phyloP scores from a whole-genome alignment of 2,113 vertebrate species.

The Climacteris rufus region DNA sequence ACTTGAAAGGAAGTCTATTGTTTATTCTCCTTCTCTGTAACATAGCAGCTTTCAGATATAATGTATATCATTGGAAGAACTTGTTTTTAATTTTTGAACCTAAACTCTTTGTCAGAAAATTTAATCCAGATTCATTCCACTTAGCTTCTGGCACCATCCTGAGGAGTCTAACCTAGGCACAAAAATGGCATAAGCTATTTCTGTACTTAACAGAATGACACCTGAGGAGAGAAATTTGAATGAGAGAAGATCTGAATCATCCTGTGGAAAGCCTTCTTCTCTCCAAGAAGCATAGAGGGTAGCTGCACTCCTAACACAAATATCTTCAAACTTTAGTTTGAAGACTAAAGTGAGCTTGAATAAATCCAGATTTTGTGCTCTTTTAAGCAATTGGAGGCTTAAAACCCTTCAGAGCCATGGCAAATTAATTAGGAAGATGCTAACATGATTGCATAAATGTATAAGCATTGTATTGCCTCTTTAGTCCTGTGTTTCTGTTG shows the following conservation, averaged over 20 bases:
- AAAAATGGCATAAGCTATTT: background rate
- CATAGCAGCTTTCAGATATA: background rate
- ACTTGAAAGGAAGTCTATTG: background rate
- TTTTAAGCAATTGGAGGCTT: background rate
- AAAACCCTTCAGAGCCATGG: background rate
- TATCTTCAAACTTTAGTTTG: background rate
- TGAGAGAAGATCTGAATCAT: background rate
- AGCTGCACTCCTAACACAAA: background rate
- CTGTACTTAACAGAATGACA: background rate
- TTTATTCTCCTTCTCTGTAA: background rate
- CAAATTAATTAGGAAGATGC: background rate
- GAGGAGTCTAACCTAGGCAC: background rate
- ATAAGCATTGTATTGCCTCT: background rate
- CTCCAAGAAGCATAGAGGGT: background rate
- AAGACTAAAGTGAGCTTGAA: background rate
- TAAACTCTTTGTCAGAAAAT: background rate
- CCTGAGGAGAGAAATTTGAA: slow-evolving; percentile 11
- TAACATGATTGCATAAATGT: background rate
- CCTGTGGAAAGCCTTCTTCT: background rate
- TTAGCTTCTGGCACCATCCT: background rate
- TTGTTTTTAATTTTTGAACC: background rate
- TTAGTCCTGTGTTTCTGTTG: background rate
- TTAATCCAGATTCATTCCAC: background rate
- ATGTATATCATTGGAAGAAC: background rate
- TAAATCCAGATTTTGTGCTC: background rate